These are phyloP conservation scores for Syndactyla subalaris DNA, from an alignment of 2,797 vertebrate genomes.

Conservation along the genomic window DNA sequence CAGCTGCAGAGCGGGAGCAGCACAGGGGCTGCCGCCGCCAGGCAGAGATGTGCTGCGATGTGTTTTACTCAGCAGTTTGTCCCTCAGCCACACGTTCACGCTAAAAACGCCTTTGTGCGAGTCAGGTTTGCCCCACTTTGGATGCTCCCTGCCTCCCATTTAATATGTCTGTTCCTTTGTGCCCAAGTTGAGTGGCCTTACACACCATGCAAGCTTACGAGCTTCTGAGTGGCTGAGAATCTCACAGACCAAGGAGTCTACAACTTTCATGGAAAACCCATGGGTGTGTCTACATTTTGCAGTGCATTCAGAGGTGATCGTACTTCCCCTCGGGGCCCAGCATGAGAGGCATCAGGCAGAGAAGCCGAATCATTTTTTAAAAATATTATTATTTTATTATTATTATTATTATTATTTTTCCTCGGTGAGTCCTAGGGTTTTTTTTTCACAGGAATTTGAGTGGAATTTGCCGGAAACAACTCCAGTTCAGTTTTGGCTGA, in stretches of 20 bases:
- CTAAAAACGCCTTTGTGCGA: neutral
- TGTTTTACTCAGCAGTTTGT: neutral
- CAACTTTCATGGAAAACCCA: neutral
- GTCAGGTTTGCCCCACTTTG: neutral
- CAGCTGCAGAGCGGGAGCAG: neutral
- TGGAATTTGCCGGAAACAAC: neutral
- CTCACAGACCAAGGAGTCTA: neutral
- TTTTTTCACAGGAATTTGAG: neutral
- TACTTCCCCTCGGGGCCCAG: neutral
- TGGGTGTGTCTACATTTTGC: neutral
- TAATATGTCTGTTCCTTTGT: neutral
- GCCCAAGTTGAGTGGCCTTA: neutral
- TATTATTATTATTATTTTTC: no score
- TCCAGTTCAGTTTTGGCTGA: neutral
- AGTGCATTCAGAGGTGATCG: neutral
- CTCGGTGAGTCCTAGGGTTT: neutral
- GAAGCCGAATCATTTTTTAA: accelerated
- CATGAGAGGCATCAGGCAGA: neutral
- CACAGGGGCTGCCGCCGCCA: neutral
- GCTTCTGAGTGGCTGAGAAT: neutral
- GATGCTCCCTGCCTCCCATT: neutral
- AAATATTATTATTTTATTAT: no score
- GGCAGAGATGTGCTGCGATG: neutral
- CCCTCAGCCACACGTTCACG: accelerated
- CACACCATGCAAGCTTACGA: neutral